These are phyloP conservation scores for Acanthopagrus latus DNA, from an alignment of 2,797 vertebrate genomes.

Conservation along the genomic window DNA sequence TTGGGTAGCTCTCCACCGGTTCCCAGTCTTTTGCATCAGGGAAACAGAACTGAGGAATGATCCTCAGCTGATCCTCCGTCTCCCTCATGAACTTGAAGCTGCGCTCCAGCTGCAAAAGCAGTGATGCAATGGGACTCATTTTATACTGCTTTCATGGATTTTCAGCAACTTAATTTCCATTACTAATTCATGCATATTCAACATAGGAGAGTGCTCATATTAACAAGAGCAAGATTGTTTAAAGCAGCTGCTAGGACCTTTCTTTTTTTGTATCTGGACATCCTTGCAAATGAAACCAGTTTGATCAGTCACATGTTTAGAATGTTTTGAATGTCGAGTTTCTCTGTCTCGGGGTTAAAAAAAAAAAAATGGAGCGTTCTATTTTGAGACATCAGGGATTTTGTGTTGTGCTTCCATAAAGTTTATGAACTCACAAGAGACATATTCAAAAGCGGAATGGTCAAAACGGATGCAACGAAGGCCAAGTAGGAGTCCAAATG, in stretches of 20 bases:
- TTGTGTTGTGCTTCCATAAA: background rate
- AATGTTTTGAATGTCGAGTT: background rate
- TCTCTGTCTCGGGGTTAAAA: background rate
- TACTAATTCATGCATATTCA: background rate
- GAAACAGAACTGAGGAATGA: slow-evolving; percentile 94
- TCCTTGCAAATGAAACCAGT: too few relatives aligned
- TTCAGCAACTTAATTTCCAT: background rate
- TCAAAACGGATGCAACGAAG: background rate
- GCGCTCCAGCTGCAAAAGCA: slow-evolving; percentile 86
- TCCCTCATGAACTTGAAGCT: slow-evolving; percentile 93
- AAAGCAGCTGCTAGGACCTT: too few relatives aligned
- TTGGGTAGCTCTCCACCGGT: slow-evolving; percentile 88
- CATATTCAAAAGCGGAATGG: background rate
- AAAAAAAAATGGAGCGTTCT: background rate
- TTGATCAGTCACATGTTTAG: background rate
- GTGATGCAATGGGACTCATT: background rate
- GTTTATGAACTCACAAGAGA: background rate
- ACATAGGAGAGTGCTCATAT: too few relatives aligned
- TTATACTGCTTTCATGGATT: background rate
- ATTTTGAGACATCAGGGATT: background rate
- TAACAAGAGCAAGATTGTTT: background rate
- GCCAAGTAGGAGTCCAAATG: background rate
- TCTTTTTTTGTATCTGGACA: too few relatives aligned
- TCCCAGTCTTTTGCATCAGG: slow-evolving; percentile 92
- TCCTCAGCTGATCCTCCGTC: slow-evolving; percentile 92